A percentile compares a stretch with the other conserved stretches of the same genome.
Conservation (phyloP, 2,888 invertebrate genomes). For the Nemotelus nigrinus region DNA sequence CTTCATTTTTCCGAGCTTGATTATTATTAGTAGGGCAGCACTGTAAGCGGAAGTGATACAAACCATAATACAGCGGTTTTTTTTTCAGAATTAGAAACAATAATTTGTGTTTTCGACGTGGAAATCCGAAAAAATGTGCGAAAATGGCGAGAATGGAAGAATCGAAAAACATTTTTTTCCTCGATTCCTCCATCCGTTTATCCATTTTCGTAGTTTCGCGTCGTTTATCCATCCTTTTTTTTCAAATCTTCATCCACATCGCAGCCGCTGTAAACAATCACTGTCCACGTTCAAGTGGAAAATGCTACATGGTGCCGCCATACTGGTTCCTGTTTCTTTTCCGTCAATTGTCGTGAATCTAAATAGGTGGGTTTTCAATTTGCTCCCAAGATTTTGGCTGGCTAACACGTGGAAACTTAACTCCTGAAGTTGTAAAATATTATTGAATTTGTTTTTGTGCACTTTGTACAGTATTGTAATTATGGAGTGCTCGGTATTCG, state of each 20-base stretch:
- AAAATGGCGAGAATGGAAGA: no score
- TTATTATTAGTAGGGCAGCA: no score
- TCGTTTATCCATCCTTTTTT: neutral
- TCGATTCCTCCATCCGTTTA: neutral
- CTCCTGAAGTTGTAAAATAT: neutral
- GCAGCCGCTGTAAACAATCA: conserved; percentile 9
- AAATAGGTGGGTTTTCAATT: conserved; percentile 62
- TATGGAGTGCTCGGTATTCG: neutral
- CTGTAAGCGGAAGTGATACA: no score
- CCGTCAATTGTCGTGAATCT: conserved; percentile 59
- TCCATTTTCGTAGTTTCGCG: no score
- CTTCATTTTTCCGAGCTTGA: no score
- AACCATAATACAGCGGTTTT: no score
- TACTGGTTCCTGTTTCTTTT: conserved; percentile 65
- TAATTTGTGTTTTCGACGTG: no score
- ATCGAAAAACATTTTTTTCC: neutral
- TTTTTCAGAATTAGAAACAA: no score
- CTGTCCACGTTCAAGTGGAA: conserved; percentile 7
- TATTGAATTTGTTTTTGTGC: neutral
- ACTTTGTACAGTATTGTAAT: no score
- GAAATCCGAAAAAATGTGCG: no score
- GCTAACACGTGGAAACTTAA: conserved; percentile 55
- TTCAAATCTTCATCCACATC: neutral
- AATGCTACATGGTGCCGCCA: conserved; percentile 53
- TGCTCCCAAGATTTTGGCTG: conserved; percentile 54